Conservation (phyloP, 2,797 vertebrate genomes). For the Diceros bicornis region DNA sequence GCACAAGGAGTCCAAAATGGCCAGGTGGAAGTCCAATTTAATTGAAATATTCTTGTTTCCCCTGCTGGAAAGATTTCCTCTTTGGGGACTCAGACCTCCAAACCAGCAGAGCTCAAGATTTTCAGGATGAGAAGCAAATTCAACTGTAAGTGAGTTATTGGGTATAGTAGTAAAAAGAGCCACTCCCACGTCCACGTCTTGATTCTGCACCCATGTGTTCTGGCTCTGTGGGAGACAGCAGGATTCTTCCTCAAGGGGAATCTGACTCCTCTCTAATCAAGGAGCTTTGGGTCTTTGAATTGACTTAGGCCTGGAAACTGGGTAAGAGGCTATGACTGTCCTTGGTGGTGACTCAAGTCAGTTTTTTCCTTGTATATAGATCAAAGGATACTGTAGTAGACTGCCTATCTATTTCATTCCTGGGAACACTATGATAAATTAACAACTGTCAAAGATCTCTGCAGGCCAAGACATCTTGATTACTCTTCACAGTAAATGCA, state of each 20-base stretch:
- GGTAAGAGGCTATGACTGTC: background rate
- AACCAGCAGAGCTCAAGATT: background rate
- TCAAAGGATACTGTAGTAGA: background rate
- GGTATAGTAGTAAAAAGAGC: background rate
- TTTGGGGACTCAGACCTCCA: background rate
- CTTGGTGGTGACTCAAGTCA: background rate
- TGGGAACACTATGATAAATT: background rate
- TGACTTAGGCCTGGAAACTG: background rate
- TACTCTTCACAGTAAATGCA: background rate
- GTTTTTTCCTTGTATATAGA: background rate
- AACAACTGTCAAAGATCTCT: background rate
- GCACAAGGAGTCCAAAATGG: background rate
- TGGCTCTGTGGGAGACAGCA: background rate
- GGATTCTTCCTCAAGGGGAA: background rate
- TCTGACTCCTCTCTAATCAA: background rate
- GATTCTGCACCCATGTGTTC: background rate
- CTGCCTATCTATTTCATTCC: background rate
- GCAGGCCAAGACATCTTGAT: background rate
- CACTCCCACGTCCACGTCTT: background rate
- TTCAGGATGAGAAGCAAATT: background rate
- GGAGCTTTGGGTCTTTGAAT: background rate
- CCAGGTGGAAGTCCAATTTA: background rate
- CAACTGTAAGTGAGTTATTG: background rate
- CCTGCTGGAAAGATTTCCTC: background rate
- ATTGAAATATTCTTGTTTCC: background rate